Percentiles rank a stretch among this genome's conserved stretches.
phyloP scores from a whole-genome alignment of 2,888 invertebrate species.

The Lutraria lutraria region DNA sequence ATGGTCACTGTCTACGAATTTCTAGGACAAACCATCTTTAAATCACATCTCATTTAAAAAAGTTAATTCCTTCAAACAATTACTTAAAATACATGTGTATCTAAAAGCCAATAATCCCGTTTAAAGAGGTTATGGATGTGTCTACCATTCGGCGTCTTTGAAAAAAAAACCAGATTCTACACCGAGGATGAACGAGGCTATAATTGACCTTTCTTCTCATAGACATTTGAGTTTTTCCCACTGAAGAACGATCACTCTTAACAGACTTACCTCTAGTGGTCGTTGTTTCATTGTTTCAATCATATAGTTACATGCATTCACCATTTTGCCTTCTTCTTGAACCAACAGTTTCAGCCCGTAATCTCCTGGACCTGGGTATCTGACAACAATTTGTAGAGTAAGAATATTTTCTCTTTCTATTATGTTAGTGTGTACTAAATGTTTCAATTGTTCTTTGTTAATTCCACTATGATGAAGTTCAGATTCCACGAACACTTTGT shows the following conservation, averaged over 20 bases:
- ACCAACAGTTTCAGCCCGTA: slow-evolving; percentile 64
- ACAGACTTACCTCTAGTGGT: slow-evolving; percentile 47
- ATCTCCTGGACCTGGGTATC: slow-evolving; percentile 50
- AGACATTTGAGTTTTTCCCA: too few relatives aligned
- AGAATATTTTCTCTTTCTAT: slow-evolving; percentile 43
- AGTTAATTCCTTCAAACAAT: too few relatives aligned
- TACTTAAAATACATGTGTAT: too few relatives aligned
- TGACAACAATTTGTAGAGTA: slow-evolving; percentile 57
- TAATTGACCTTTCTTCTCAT: too few relatives aligned
- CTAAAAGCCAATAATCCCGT: too few relatives aligned
- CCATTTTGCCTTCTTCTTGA: slow-evolving; percentile 6
- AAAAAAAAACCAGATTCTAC: too few relatives aligned
- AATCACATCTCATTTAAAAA: too few relatives aligned
- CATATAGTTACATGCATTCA: slow-evolving; percentile 62
- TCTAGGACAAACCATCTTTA: too few relatives aligned
- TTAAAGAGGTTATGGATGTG: too few relatives aligned
- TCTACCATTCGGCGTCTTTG: too few relatives aligned
- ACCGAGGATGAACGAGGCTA: too few relatives aligned
- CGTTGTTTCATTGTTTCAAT: slow-evolving; percentile 43
- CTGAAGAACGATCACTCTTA: neutral
- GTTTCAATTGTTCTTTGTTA: slow-evolving; percentile 35
- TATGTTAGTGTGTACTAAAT: slow-evolving; percentile 51
- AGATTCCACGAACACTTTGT: slow-evolving; percentile 39
- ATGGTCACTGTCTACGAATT: too few relatives aligned
- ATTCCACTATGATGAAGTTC: slow-evolving; percentile 46